phyloP scores from a whole-genome alignment of 2,113 vertebrate genomes.

The Chloropsis cyanopogon region DNA sequence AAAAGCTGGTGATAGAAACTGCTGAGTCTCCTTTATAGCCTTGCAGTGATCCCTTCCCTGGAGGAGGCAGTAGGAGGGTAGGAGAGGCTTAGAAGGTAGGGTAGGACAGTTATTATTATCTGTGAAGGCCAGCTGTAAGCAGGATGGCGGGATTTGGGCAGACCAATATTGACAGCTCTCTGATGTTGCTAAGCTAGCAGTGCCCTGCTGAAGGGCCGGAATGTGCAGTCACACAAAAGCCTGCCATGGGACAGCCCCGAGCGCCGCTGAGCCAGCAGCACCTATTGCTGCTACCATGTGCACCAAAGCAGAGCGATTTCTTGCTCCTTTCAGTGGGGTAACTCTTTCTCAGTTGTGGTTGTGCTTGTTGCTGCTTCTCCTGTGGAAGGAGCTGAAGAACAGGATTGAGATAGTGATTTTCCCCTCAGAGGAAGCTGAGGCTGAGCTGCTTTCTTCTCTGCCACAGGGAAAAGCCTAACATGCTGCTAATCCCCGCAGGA shows the following conservation, averaged over 20 bases:
- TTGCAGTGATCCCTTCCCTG: neutral
- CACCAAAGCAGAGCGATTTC: neutral
- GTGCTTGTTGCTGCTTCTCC: neutral
- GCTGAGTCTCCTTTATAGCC: neutral
- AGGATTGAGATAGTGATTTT: neutral
- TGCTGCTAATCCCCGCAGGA: fast-evolving
- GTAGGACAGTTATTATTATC: neutral
- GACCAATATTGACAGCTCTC: neutral
- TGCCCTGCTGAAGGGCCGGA: slow-evolving; percentile 10
- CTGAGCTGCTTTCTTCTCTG: neutral
- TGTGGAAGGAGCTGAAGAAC: neutral
- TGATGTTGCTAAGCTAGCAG: slow-evolving; percentile 9
- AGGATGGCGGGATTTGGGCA: neutral
- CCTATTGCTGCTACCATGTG: fast-evolving
- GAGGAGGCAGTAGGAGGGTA: neutral
- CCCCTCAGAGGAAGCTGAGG: neutral
- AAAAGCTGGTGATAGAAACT: neutral
- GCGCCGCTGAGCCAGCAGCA: neutral
- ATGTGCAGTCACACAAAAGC: neutral
- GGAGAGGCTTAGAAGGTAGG: neutral
- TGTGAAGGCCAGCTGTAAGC: neutral
- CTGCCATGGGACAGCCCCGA: neutral
- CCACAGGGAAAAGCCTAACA: neutral
- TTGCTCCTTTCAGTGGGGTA: neutral
- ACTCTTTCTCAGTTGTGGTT: neutral